phyloP scores from a whole-genome alignment of 1,140 invertebrate genomes.

The Protaetia brevitarsis region DNA sequence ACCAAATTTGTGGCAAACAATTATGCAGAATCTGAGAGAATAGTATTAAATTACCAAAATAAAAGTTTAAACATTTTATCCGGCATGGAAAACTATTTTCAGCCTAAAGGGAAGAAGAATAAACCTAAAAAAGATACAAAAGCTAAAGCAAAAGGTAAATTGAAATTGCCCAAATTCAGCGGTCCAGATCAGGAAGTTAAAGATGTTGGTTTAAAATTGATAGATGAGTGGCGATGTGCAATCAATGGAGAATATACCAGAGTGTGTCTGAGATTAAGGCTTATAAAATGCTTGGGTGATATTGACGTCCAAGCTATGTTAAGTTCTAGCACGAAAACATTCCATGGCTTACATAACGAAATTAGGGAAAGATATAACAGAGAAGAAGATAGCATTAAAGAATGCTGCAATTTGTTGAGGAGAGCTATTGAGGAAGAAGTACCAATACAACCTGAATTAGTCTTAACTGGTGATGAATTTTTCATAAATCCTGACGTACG shows the following conservation, averaged over 20 bases:
- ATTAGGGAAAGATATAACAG: constrained; percentile 54
- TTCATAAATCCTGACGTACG: constrained; percentile 31
- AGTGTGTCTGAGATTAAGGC: constrained; percentile 48
- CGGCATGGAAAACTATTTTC: constrained; percentile 11
- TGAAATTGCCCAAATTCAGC: constrained; percentile 20
- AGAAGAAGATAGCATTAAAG: constrained; percentile 56
- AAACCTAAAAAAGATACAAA: neutral
- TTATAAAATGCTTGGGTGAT: constrained; percentile 47
- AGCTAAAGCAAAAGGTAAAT: constrained; percentile 18
- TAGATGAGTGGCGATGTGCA: constrained; percentile 55
- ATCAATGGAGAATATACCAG: constrained; percentile 54
- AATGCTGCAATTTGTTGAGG: constrained; percentile 53
- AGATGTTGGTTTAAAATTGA: constrained; percentile 28
- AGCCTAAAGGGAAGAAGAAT: constrained; percentile 18
- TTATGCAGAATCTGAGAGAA: neutral
- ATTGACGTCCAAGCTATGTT: constrained; percentile 52
- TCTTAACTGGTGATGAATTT: constrained; percentile 35
- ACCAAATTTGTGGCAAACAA: neutral
- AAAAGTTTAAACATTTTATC: neutral
- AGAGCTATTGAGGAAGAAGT: constrained; percentile 56
- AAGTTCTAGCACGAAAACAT: constrained; percentile 47
- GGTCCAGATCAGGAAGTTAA: constrained; percentile 30
- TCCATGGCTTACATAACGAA: constrained; percentile 48
- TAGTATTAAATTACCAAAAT: neutral
- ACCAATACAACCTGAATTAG: constrained; percentile 33